Evolutionary conservation across 2,113 vertebrate species (phyloP), one percentile per base, ranked within the genome.

Genomic region (Vireo altiloquus): DNA sequence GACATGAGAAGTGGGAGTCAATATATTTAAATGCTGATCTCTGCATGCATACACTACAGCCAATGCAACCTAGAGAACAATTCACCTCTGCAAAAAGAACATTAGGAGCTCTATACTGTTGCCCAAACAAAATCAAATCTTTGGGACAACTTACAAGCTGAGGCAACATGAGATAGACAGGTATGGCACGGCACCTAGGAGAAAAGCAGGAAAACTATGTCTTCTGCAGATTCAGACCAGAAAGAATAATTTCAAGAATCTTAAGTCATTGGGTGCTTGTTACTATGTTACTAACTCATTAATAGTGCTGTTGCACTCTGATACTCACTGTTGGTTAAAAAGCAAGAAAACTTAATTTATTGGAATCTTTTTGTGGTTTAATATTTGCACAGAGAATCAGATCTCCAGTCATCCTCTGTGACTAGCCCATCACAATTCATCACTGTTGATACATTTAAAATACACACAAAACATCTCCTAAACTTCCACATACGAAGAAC

Each of bases 141-240:
- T 42, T 42, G 40, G 40, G 40, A 42, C 40, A 42, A 20, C 13
- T 50, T 74, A 54, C 4, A 46, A 66, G 64, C 9, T 37, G n/a
- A 77, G 63, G 30, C 13, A n/a, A 31, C 2, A 9, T 21, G n/a
- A 60, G 23, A 53, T 7, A 69, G 50, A 3, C 15, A 66, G 20
- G 14, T 46, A 65, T 8, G 10, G 2, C 3, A 44, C 1, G 1
- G 22, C 10, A 92, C 6, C 10, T 42, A 46, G 2, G 2, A 75
- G 24, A 22, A 87, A 83, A 59, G 30, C 2, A 75, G 19, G 12
- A 84, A 70, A 75, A 27, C 5, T 16, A 6, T 59, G 13, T 59
- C 30, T 64, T 87, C 64, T 57, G 5, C 25, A 74, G 17, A 63
- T 57, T 52, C 35, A 82, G 33, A 9, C 4, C 60, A 63, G 25